Evolutionary conservation across 2,113 vertebrate genomes (phyloP).

Genomic region (Todiramphus chloris): DNA sequence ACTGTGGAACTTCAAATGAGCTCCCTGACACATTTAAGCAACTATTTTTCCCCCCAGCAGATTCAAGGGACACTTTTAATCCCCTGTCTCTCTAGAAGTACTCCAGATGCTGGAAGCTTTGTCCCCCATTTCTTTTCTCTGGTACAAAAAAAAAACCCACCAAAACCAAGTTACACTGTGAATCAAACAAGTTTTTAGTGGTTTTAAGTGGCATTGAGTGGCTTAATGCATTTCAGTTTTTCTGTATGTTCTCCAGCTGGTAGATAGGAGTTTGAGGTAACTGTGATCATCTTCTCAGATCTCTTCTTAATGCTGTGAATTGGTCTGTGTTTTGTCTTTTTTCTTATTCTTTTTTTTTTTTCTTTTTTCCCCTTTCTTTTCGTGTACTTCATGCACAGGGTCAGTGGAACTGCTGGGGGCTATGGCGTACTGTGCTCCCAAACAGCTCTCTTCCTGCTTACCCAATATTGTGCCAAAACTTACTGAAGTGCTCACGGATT

Average conservation of each 20-base stretch:
- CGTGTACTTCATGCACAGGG: conserved; percentile 70
- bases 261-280: not conserved
- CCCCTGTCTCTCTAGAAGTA: not conserved
- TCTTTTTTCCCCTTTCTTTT: not conserved
- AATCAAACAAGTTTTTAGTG: not conserved
- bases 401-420: conserved; percentile 96
- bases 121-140: not conserved
- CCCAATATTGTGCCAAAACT: conserved; percentile 98
- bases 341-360: not conserved
- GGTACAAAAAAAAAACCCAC: not conserved
- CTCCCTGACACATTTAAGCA: not conserved
- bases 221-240: not conserved
- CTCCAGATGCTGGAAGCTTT: not conserved
- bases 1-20: not conserved
- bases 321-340: not conserved
- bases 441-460: conserved; percentile 95
- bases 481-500: conserved; percentile 96
- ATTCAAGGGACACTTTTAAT: not conserved
- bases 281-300: not conserved
- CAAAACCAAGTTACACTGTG: too few relatives aligned
- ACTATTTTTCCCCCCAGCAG: not conserved
- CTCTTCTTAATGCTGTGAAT: not conserved
- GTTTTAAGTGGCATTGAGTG: not conserved
- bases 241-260: not conserved
- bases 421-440: conserved; percentile 97